A percentile compares a stretch with the other conserved stretches of the same genome.
Evolutionary conservation across 2,888 invertebrate species (phyloP).

Genomic region (Pterostichus madidus): DNA sequence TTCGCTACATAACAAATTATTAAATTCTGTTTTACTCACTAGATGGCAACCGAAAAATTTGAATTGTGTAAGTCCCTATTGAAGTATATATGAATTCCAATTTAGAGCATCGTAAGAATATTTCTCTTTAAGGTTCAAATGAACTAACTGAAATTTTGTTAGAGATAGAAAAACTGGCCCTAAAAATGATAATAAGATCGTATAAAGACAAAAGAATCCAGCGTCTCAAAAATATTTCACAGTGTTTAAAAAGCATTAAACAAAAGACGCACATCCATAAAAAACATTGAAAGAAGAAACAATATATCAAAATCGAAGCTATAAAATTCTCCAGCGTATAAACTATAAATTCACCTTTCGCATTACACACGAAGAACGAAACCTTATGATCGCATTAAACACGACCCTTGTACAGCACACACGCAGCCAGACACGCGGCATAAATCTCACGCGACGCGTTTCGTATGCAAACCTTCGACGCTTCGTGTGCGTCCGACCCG

Average conservation of each 20-base stretch:
- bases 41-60: too few species aligned
- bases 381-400: constrained; percentile 64
- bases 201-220: too few species aligned
- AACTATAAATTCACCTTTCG: constrained; percentile 50
- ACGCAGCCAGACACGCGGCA: constrained; percentile 49
- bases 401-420: constrained; percentile 59
- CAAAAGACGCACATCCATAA: constrained; percentile 6
- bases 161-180: too few species aligned
- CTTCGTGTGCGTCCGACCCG: constrained; percentile 8
- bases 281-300: constrained; percentile 22
- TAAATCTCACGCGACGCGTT: constrained; percentile 60
- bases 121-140: too few species aligned
- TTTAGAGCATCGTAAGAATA: too few species aligned
- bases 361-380: constrained; percentile 53
- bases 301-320: constrained; percentile 56
- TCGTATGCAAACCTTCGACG: constrained; percentile 50
- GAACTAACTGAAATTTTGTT: too few species aligned
- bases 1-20: too few species aligned
- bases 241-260: constrained; percentile 27
- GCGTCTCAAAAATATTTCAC: background rate
- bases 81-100: too few species aligned
- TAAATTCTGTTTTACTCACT: too few species aligned
- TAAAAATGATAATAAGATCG: too few species aligned
- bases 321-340: constrained; percentile 51
- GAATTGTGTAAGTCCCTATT: too few species aligned